Evolutionary conservation across 1,140 invertebrate species (phyloP).

Genomic region (Stegodyphus dumicola): DNA sequence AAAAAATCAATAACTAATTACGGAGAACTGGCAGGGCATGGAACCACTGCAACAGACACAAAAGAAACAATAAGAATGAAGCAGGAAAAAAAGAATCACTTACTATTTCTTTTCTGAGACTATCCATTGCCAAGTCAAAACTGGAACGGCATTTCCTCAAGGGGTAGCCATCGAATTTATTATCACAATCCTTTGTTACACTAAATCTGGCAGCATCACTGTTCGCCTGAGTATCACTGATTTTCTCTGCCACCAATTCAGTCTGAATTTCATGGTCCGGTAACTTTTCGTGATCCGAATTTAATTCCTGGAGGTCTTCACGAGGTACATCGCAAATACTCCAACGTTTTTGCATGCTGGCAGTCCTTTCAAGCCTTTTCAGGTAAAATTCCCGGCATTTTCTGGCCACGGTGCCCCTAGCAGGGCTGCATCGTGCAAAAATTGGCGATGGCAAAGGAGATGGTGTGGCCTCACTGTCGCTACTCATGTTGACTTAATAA

Average conservation of each 20-base stretch:
- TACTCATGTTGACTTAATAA: slow-evolving; percentile 18
- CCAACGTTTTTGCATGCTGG: slow-evolving; percentile 52
- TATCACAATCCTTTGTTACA: slow-evolving; percentile 13
- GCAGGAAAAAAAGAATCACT: slow-evolving; percentile 5
- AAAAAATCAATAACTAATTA: too few species aligned
- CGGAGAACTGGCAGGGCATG: too few species aligned
- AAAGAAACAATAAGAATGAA: too few species aligned
- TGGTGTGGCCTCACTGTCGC: slow-evolving; percentile 27
- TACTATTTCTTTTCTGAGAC: slow-evolving; percentile 57
- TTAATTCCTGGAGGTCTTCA: slow-evolving; percentile 3
- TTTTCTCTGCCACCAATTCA: not conserved
- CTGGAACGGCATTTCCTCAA: slow-evolving; percentile 53
- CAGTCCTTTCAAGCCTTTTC: slow-evolving; percentile 46
- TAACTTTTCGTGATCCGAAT: not conserved
- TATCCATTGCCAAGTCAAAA: slow-evolving; percentile 57
- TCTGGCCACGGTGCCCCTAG: slow-evolving; percentile 48
- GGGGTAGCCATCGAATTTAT: slow-evolving; percentile 16
- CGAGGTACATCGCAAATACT: slow-evolving; percentile 42
- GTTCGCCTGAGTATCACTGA: not conserved
- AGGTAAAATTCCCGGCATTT: slow-evolving; percentile 56
- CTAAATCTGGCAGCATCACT: not conserved
- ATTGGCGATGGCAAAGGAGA: slow-evolving; percentile 47
- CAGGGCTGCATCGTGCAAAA: slow-evolving; percentile 39
- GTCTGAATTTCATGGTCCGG: not conserved
- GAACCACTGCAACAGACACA: too few species aligned